Conservation (phyloP, 2,797 vertebrate genomes). For the Trematomus bernacchii region DNA sequence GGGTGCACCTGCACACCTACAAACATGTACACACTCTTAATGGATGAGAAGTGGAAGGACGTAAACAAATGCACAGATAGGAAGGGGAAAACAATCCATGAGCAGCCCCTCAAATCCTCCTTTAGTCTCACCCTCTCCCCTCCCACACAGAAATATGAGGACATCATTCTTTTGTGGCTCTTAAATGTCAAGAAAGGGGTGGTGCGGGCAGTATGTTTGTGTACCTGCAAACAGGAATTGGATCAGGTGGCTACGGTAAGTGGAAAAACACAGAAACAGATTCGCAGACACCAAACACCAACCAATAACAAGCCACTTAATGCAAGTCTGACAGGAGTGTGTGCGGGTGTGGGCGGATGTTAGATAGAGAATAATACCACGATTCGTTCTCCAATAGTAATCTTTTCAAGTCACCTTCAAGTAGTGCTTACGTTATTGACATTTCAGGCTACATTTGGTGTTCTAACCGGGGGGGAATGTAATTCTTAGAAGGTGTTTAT, state of each 20-base stretch:
- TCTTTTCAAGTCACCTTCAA: slow-evolving; percentile 51
- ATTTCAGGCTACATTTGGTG: slow-evolving; percentile 38
- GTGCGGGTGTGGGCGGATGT: slow-evolving; percentile 25
- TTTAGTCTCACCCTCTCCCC: slow-evolving; percentile 13
- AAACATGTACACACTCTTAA: slow-evolving; percentile 56
- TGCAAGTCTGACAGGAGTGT: slow-evolving; percentile 43
- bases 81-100: slow-evolving; percentile 59
- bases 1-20: slow-evolving; percentile 55
- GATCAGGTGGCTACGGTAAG: slow-evolving; percentile 51
- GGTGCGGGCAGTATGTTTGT: slow-evolving; percentile 58
- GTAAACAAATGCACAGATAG: slow-evolving; percentile 63
- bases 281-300: slow-evolving; percentile 39
- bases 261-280: slow-evolving; percentile 37
- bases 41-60: slow-evolving; percentile 69
- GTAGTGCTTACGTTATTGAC: slow-evolving; percentile 27
- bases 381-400: slow-evolving; percentile 24
- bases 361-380: slow-evolving; percentile 42
- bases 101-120: slow-evolving; percentile 11
- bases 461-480: background rate
- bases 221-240: slow-evolving; percentile 61
- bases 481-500: slow-evolving; percentile 16
- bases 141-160: slow-evolving; percentile 68
- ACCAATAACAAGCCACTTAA: slow-evolving; percentile 55
- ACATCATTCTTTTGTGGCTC: slow-evolving; percentile 70
- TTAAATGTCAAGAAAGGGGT: slow-evolving; percentile 76